Evolutionary conservation across 2,797 vertebrate species (phyloP).

Genomic region (Nannoperca australis): DNA sequence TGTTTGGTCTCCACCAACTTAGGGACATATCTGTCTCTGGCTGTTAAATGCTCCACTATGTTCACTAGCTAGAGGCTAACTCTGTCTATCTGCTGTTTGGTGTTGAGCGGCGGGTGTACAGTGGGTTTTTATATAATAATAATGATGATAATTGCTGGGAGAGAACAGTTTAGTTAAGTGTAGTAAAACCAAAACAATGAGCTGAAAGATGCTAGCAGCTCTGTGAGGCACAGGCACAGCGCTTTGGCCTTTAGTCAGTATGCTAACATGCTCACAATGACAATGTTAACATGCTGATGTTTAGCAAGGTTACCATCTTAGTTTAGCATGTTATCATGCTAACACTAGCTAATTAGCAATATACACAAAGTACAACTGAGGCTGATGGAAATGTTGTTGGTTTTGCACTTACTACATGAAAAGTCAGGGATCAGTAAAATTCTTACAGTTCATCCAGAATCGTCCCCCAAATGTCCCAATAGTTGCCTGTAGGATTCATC

Average conservation of each 20-base stretch:
- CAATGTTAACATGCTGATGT: not conserved
- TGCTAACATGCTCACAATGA: not conserved
- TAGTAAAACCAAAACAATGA: not conserved
- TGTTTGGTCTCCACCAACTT: conserved; percentile 3
- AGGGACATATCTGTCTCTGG: not conserved
- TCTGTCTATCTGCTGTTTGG: not conserved
- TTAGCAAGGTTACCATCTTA: no score
- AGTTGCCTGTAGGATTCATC: not conserved
- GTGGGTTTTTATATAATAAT: not conserved
- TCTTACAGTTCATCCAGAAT: not conserved
- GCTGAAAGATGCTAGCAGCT: not conserved
- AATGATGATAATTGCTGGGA: not conserved
- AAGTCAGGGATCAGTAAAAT: not conserved
- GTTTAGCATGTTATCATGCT: not conserved
- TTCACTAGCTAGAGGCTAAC: not conserved
- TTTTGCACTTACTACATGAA: not conserved
- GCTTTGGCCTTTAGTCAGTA: not conserved
- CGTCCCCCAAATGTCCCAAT: no score
- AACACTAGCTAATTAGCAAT: not conserved
- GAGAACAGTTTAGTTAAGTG: not conserved
- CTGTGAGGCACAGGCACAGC: not conserved
- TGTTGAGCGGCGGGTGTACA: not conserved
- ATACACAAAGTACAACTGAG: not conserved
- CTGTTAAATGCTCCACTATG: not conserved
- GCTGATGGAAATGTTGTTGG: not conserved